A percentile compares a stretch with the other conserved stretches of the same genome.
Evolutionary conservation across 2,888 invertebrate species (phyloP).

Genomic region (Tolmerus cingulatus): DNA sequence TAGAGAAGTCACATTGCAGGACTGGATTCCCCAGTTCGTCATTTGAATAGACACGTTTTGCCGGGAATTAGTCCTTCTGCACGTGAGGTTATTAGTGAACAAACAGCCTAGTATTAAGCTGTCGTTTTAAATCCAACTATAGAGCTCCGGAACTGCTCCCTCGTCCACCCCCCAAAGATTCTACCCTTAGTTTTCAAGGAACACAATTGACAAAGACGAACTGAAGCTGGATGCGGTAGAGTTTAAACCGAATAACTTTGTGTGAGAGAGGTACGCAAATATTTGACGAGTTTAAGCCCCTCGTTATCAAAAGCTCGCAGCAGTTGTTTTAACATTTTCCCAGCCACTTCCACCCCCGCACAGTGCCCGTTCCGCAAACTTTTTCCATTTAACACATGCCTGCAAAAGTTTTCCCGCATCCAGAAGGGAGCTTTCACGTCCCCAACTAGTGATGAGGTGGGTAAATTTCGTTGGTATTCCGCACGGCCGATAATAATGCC

Average conservation of each 20-base stretch:
- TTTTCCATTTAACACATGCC: conserved; percentile 41
- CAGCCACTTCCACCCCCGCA: not conserved
- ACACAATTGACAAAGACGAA: not conserved
- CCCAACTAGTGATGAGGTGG: not conserved
- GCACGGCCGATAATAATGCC: conserved; percentile 7
- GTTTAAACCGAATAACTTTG: conserved; percentile 7
- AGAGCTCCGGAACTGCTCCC: not conserved
- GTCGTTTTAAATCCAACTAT: not conserved
- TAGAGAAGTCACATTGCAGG: not conserved
- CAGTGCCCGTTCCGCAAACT: not conserved
- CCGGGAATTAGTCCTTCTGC: conserved; percentile 13
- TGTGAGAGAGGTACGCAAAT: conserved; percentile 21
- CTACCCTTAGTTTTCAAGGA: not conserved
- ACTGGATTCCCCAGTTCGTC: not conserved
- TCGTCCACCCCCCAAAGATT: not conserved
- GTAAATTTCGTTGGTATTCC: conserved; percentile 2
- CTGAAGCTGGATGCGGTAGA: not conserved
- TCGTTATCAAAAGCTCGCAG: conserved; percentile 42
- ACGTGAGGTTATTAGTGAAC: conserved; percentile 14
- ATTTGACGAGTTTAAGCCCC: conserved; percentile 31
- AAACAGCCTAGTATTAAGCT: not conserved
- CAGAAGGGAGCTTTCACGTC: not conserved
- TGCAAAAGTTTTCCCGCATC: not conserved
- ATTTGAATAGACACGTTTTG: conserved; percentile 13
- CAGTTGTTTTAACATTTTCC: conserved; percentile 38